A percentile compares a stretch with the other conserved stretches of the same genome.
Conservation (phyloP, 2,888 invertebrate genomes). For the Cistogaster globosa region DNA sequence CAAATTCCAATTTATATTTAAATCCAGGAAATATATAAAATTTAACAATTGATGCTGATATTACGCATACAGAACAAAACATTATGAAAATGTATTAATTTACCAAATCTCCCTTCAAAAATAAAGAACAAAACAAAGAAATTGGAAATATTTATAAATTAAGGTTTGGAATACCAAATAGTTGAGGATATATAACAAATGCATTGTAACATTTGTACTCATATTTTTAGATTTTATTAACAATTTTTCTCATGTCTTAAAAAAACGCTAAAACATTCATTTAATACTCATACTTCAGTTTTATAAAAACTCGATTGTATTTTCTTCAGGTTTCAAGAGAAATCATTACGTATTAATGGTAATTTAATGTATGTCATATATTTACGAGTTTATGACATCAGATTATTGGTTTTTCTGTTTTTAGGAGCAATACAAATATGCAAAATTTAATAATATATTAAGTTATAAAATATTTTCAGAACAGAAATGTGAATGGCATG, state of each 20-base stretch:
- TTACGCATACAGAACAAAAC: neutral
- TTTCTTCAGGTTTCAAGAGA: neutral
- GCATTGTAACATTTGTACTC: conserved; percentile 28
- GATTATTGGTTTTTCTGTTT: conserved; percentile 29
- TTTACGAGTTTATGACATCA: conserved; percentile 58
- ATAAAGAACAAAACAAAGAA: conserved; percentile 19
- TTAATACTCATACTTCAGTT: neutral
- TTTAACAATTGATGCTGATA: conserved; percentile 54
- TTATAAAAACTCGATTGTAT: conserved; percentile 15
- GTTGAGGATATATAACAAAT: conserved; percentile 3
- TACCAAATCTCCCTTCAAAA: neutral
- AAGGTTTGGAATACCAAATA: conserved; percentile 57
- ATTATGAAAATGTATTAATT: conserved; percentile 52
- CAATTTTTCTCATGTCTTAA: conserved; percentile 36
- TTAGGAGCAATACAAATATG: conserved; percentile 17
- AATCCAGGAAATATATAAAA: conserved; percentile 66
- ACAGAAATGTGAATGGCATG: conserved; percentile 72
- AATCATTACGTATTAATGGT: conserved; percentile 66
- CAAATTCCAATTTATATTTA: conserved; percentile 69
- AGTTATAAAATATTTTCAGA: conserved; percentile 72
- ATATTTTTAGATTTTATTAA: conserved; percentile 34
- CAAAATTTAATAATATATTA: conserved; percentile 35
- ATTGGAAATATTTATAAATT: conserved; percentile 35
- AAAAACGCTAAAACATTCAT: neutral
- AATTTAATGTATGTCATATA: conserved; percentile 67